Conservation (phyloP, 1,140 invertebrate species). For the Contarinia nasturtii region DNA sequence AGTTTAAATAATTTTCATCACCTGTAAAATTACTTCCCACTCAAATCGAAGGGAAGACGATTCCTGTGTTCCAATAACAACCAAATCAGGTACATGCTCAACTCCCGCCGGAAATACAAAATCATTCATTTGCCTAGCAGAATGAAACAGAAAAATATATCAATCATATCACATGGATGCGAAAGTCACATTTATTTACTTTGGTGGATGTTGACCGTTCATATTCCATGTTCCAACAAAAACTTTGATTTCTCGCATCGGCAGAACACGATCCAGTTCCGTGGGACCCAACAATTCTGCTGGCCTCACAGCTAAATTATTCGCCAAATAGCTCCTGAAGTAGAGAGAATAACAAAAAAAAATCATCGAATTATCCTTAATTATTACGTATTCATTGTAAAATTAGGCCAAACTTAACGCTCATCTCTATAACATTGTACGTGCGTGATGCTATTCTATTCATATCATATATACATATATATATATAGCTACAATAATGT, state of each 20-base stretch:
- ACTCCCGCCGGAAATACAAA: slow-evolving; percentile 69
- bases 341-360: not conserved
- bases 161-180: not conserved
- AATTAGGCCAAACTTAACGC: too few relatives aligned
- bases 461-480: not conserved
- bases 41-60: slow-evolving; percentile 64
- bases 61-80: slow-evolving; percentile 86
- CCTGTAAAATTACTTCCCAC: slow-evolving; percentile 80
- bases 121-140: slow-evolving; percentile 57
- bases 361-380: not conserved
- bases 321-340: slow-evolving; percentile 55
- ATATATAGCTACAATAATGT: not conserved
- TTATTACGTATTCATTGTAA: not conserved
- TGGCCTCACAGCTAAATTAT: slow-evolving; percentile 39
- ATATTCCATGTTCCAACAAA: slow-evolving; percentile 95
- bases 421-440: too few relatives aligned
- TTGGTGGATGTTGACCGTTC: slow-evolving; percentile 66
- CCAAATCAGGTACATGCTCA: slow-evolving; percentile 73
- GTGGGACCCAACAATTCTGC: slow-evolving; percentile 46
- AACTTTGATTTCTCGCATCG: slow-evolving; percentile 63
- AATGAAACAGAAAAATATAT: slow-evolving; percentile 4
- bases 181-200: slow-evolving; percentile 25
- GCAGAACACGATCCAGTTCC: slow-evolving; percentile 71
- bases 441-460: too few relatives aligned
- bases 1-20: too few relatives aligned